Evolutionary conservation across 2,797 vertebrate species (phyloP).

Genomic region (Sebastolobus altivelis): DNA sequence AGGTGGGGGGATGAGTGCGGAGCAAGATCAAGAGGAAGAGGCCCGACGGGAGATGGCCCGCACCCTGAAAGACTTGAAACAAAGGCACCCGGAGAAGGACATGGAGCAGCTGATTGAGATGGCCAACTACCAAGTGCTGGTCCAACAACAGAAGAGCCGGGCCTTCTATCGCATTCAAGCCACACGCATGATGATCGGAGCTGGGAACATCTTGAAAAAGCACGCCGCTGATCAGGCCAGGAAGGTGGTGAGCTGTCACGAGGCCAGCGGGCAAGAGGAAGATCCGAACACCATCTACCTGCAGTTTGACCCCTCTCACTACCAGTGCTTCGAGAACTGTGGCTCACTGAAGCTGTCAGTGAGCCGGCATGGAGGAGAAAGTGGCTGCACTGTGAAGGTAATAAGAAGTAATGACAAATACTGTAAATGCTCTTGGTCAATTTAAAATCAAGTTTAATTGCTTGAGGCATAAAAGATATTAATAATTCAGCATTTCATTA

Average conservation of each 20-base stretch:
- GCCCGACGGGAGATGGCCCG: conserved; percentile 89
- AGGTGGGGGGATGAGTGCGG: conserved; percentile 75
- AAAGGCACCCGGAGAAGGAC: conserved; percentile 90
- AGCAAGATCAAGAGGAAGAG: conserved; percentile 84
- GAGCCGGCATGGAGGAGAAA: conserved; percentile 85
- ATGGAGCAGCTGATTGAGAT: conserved; percentile 92
- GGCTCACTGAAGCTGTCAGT: conserved; percentile 88
- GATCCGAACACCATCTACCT: conserved; percentile 89
- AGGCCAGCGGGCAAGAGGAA: conserved; percentile 87
- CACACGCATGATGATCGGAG: conserved; percentile 92
- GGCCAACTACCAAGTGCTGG: conserved; percentile 90
- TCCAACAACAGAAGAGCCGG: conserved; percentile 91
- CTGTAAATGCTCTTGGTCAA: conserved; percentile 34
- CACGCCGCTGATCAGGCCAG: conserved; percentile 91
- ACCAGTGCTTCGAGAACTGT: conserved; percentile 92
- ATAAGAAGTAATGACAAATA: conserved; percentile 26
- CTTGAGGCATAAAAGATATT: conserved; percentile 30
- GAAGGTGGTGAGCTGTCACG: conserved; percentile 89
- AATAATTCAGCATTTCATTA: conserved; percentile 63
- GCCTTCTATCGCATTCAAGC: conserved; percentile 93
- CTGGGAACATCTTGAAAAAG: conserved; percentile 91
- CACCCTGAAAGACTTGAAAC: conserved; percentile 88
- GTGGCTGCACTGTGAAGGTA: conserved; percentile 87
- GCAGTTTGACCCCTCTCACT: conserved; percentile 88
- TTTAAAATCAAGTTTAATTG: conserved; percentile 36